phyloP scores from a whole-genome alignment of 2,113 vertebrate species.

The Nannospalax galili region DNA sequence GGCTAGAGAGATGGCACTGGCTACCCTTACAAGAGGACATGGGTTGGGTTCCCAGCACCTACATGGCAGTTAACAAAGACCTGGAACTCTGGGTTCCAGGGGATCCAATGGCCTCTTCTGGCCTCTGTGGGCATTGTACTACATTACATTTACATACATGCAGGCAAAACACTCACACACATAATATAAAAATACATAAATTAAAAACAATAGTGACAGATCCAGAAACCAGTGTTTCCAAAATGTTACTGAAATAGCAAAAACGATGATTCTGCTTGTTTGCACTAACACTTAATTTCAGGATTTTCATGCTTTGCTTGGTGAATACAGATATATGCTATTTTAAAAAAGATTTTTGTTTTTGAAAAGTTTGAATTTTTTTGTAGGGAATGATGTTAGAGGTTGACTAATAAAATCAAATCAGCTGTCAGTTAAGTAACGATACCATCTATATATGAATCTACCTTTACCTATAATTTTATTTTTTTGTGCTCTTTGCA shows the following conservation, averaged over 20 bases:
- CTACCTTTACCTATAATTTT: background rate
- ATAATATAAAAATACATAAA: too few relatives aligned
- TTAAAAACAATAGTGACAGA: background rate
- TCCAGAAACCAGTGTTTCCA: background rate
- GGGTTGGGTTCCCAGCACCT: too few relatives aligned
- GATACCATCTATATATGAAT: background rate
- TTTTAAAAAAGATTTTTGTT: background rate
- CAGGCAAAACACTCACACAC: too few relatives aligned
- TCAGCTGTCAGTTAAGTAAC: background rate
- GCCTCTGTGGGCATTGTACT: too few relatives aligned
- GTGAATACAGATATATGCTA: background rate
- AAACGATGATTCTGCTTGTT: background rate
- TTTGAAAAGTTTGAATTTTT: constrained; percentile 3
- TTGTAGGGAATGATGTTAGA: background rate
- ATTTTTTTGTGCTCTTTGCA: background rate
- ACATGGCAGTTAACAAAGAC: too few relatives aligned
- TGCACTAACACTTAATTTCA: background rate
- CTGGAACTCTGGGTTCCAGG: too few relatives aligned
- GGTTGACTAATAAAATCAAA: background rate
- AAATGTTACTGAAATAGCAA: background rate
- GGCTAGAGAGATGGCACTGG: too few relatives aligned
- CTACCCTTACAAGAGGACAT: too few relatives aligned
- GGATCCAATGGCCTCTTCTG: too few relatives aligned
- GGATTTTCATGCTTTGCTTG: background rate
- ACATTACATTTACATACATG: too few relatives aligned